These are phyloP conservation scores for Dicrurus megarhynchus DNA, from an alignment of 2,113 vertebrate genomes.

Conservation along the genomic window DNA sequence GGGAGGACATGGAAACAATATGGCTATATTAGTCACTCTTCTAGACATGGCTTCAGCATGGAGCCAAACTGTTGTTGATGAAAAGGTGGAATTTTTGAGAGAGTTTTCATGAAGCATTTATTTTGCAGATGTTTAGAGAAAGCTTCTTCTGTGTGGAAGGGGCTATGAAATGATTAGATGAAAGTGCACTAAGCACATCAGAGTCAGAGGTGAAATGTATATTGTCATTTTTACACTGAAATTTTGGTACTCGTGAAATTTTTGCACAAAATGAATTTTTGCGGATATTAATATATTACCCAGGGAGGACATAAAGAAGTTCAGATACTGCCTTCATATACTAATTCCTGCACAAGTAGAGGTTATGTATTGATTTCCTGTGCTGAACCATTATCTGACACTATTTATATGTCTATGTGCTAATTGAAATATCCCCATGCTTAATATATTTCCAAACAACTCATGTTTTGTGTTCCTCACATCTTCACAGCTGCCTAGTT, in stretches of 20 bases:
- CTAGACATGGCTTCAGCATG: not conserved
- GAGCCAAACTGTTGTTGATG: not conserved
- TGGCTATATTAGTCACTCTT: constrained; percentile 42
- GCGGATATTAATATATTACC: not conserved
- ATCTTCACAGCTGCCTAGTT: not conserved
- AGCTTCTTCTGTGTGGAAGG: not conserved
- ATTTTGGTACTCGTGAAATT: not conserved
- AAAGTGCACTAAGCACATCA: not conserved
- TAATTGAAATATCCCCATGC: not conserved
- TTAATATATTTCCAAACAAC: not conserved
- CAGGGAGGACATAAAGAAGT: not conserved
- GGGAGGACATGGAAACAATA: constrained; percentile 44
- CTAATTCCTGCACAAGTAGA: not conserved
- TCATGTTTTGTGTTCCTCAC: not conserved
- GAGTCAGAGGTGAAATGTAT: not conserved
- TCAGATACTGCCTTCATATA: not conserved
- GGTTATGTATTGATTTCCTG: not conserved
- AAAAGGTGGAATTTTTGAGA: not conserved
- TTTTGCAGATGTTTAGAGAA: not conserved
- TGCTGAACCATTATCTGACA: not conserved
- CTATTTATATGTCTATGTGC: not conserved
- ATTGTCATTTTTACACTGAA: not conserved
- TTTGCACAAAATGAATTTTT: not conserved
- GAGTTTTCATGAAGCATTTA: not conserved
- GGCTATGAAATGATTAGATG: not conserved